Conservation (phyloP, 2,797 vertebrate genomes). For the Masticophis lateralis region DNA sequence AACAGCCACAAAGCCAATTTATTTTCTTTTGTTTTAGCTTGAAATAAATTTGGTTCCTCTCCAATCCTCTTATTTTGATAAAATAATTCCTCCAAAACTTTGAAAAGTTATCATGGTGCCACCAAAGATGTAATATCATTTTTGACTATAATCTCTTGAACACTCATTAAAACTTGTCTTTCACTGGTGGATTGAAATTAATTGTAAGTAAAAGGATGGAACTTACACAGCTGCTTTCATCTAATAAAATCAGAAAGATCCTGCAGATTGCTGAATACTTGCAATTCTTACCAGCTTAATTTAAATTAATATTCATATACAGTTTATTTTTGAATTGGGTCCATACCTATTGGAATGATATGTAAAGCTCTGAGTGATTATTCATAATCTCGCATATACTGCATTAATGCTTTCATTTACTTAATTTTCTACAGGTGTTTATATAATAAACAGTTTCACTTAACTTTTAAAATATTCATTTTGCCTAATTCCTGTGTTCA, state of each 20-base stretch:
- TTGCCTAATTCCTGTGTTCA: background rate
- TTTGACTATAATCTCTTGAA: background rate
- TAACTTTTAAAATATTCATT: background rate
- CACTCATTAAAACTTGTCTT: background rate
- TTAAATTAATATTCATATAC: background rate
- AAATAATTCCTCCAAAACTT: background rate
- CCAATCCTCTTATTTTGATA: background rate
- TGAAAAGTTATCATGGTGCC: background rate
- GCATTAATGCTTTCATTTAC: background rate
- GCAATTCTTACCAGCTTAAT: background rate
- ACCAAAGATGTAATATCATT: background rate
- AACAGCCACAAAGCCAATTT: background rate
- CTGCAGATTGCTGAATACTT: background rate
- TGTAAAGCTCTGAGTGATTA: background rate
- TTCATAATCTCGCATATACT: background rate
- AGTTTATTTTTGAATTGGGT: background rate
- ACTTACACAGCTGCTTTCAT: background rate
- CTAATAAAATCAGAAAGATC: background rate
- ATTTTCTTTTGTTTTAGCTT: background rate
- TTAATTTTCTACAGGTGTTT: background rate
- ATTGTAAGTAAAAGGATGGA: background rate
- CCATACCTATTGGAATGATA: background rate
- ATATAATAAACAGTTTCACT: background rate
- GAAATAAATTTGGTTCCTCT: background rate
- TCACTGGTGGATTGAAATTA: background rate